A percentile compares a stretch with the other conserved stretches of the same genome.
phyloP scores from a whole-genome alignment of 1,140 invertebrate species.

The Leptopilina clavipes region DNA sequence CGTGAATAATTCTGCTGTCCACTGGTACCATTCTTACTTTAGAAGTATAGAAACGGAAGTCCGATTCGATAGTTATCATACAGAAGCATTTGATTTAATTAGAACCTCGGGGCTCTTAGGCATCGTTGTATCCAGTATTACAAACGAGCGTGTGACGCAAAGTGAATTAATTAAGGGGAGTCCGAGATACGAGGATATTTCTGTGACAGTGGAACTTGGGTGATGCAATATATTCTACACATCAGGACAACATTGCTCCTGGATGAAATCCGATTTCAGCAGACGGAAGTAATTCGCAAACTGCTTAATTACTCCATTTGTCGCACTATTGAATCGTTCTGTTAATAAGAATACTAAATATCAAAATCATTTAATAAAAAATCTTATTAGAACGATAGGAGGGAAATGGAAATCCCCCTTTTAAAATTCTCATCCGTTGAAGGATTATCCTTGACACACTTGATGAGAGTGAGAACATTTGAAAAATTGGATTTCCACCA shows the following conservation, averaged over 20 bases:
- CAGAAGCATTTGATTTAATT: conserved; percentile 71
- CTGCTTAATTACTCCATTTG: conserved; percentile 58
- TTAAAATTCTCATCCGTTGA: too few species aligned
- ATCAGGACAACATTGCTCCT: conserved; percentile 37
- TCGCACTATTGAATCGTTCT: conserved; percentile 38
- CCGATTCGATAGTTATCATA: conserved; percentile 46
- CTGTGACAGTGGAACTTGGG: conserved; percentile 33
- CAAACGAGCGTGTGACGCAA: conserved; percentile 58
- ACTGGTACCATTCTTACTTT: background rate
- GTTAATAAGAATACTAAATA: too few species aligned
- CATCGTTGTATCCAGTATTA: conserved; percentile 59
- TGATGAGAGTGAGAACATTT: too few species aligned
- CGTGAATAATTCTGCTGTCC: background rate
- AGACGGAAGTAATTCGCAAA: conserved; percentile 52
- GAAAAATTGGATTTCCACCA: too few species aligned
- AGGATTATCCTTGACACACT: too few species aligned
- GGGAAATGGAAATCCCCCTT: too few species aligned
- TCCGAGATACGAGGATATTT: conserved; percentile 48
- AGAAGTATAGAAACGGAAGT: background rate
- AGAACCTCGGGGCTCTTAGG: conserved; percentile 62
- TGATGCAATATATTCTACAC: conserved; percentile 45
- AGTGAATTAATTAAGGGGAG: conserved; percentile 70
- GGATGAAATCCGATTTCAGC: conserved; percentile 43
- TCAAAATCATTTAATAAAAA: too few species aligned
- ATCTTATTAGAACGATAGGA: too few species aligned